A percentile compares a stretch with the other conserved stretches of the same genome.
Conservation (phyloP, 2,113 vertebrate species). For the Gadus macrocephalus region DNA sequence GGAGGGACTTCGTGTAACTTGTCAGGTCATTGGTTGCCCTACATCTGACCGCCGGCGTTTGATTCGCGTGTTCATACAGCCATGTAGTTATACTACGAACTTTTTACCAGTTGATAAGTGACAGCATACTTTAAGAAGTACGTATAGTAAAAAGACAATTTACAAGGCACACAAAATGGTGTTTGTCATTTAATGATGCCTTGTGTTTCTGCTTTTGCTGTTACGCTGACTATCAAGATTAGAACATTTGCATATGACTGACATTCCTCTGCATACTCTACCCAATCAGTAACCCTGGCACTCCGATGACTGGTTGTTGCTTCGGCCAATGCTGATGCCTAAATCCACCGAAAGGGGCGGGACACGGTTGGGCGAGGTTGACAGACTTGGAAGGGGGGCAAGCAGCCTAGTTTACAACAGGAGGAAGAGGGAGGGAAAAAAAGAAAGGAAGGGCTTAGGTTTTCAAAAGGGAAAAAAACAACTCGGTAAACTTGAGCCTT, state of each 20-base stretch:
- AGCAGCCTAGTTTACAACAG: slow-evolving; percentile 74
- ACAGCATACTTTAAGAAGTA: too few relatives aligned
- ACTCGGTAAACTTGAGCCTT: slow-evolving; percentile 34
- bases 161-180: too few relatives aligned
- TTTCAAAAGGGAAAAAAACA: slow-evolving; percentile 27
- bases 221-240: slow-evolving; percentile 19
- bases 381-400: slow-evolving; percentile 61
- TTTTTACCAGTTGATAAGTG: slow-evolving; percentile 44
- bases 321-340: slow-evolving; percentile 51
- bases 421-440: slow-evolving; percentile 65
- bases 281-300: slow-evolving; percentile 57
- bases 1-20: slow-evolving; percentile 42
- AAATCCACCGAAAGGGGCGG: slow-evolving; percentile 44
- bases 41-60: slow-evolving; percentile 49
- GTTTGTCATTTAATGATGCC: too few relatives aligned
- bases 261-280: slow-evolving; percentile 70
- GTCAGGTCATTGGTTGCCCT: slow-evolving; percentile 63
- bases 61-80: slow-evolving; percentile 44
- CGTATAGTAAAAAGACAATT: too few relatives aligned
- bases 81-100: slow-evolving; percentile 53
- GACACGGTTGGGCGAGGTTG: slow-evolving; percentile 77
- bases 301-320: slow-evolving; percentile 40
- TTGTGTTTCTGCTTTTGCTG: not conserved
- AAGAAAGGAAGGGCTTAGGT: slow-evolving; percentile 55
- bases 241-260: slow-evolving; percentile 78